Conservation (phyloP, 2,113 vertebrate species). For the Mormyrus iriodes region DNA sequence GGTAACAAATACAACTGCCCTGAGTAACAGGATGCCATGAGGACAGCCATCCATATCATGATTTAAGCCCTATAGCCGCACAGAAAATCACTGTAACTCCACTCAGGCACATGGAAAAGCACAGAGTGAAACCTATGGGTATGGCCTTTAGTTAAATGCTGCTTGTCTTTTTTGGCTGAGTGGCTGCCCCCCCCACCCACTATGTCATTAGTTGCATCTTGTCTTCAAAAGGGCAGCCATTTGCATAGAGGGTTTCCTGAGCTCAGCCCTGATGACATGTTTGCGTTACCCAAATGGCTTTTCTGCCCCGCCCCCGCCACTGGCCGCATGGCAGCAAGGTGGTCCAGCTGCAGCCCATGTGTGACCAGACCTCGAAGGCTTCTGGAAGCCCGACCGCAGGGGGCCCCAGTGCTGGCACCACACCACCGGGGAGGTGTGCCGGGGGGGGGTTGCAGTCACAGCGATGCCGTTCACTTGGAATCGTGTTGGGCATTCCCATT, state of each 20-base stretch:
- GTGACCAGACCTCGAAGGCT: constrained; percentile 57
- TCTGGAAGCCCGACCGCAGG: constrained; percentile 55
- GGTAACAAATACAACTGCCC: constrained; percentile 64
- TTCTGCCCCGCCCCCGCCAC: constrained; percentile 41
- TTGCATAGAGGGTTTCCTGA: constrained; percentile 57
- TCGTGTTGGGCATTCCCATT: constrained; percentile 50
- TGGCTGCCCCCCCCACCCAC: constrained; percentile 39
- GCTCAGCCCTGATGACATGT: constrained; percentile 59
- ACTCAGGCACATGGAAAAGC: constrained; percentile 25
- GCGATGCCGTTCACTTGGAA: neutral
- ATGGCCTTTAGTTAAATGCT: constrained; percentile 36
- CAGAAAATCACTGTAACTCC: constrained; percentile 67
- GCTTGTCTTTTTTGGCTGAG: constrained; percentile 47
- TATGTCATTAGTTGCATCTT: constrained; percentile 62
- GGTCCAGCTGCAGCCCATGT: constrained; percentile 65
- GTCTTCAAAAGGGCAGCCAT: constrained; percentile 53
- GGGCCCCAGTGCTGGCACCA: constrained; percentile 46
- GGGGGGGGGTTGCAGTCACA: constrained; percentile 37
- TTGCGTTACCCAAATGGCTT: constrained; percentile 51
- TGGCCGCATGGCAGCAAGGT: constrained; percentile 53
- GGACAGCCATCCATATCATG: constrained; percentile 69
- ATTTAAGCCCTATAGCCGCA: constrained; percentile 66
- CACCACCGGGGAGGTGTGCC: constrained; percentile 41
- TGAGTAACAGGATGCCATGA: constrained; percentile 76
- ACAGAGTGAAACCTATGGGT: constrained; percentile 18